Percentiles rank a stretch among this genome's conserved stretches.
Evolutionary conservation across 2,797 vertebrate genomes (phyloP).

Genomic region (Oophaga sylvatica): DNA sequence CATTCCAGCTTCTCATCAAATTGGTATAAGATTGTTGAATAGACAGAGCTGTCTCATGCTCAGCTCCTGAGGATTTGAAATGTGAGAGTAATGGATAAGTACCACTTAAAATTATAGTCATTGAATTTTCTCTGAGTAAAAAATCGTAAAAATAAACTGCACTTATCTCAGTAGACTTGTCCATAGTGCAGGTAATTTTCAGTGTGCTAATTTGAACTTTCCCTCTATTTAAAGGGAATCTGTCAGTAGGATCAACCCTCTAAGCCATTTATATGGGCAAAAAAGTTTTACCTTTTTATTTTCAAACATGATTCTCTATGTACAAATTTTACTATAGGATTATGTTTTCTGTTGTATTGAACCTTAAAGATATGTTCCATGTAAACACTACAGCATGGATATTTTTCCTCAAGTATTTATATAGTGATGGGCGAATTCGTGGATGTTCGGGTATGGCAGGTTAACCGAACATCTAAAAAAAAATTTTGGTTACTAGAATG

Average conservation of each 20-base stretch:
- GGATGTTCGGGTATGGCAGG: no score
- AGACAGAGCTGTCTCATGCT: slow-evolving; percentile 26
- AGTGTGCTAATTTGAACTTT: not conserved
- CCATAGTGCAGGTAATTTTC: not conserved
- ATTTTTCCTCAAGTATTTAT: no score
- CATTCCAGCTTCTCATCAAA: slow-evolving; percentile 21
- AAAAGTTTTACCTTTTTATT: not conserved
- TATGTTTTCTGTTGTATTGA: no score
- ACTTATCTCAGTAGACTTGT: not conserved
- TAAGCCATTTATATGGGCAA: no score
- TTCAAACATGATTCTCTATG: not conserved
- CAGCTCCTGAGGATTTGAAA: slow-evolving; percentile 1
- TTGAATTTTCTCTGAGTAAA: not conserved
- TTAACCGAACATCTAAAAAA: no score
- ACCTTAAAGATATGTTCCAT: no score
- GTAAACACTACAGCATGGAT: no score
- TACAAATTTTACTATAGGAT: no score
- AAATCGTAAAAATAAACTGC: not conserved
- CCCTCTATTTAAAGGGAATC: not conserved
- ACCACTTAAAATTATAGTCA: not conserved
- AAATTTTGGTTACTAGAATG: no score
- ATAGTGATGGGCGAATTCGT: no score
- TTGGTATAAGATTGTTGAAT: slow-evolving; percentile 29
- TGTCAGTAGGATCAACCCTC: no score
- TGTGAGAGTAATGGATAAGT: slow-evolving; percentile 11